Evolutionary conservation across 2,113 vertebrate genomes (phyloP).

Genomic region (Helogale parvula): DNA sequence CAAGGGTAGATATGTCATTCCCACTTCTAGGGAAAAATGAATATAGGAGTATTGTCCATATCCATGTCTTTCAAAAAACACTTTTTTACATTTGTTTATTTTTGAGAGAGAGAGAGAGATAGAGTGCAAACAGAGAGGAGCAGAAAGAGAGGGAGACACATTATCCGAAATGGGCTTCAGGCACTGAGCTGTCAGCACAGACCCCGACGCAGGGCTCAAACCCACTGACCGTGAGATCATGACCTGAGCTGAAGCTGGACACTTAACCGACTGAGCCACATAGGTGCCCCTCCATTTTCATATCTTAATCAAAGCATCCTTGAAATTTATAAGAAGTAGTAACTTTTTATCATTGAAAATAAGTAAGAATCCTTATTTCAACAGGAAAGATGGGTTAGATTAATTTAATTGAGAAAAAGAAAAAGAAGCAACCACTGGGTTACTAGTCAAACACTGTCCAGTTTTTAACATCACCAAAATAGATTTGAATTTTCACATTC

Average conservation of each 20-base stretch:
- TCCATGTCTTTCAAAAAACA: background rate
- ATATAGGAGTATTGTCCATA: background rate
- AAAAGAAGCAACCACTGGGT: background rate
- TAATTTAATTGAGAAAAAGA: background rate
- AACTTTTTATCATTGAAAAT: conserved; percentile 17
- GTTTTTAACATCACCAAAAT: background rate
- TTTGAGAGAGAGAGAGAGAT: too few relatives aligned
- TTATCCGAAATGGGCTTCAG: too few relatives aligned
- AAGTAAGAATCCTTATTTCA: background rate
- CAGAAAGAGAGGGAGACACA: too few relatives aligned
- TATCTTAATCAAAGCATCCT: background rate
- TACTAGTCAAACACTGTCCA: background rate
- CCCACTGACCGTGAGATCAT: too few relatives aligned
- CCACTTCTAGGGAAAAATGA: background rate
- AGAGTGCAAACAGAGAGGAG: too few relatives aligned
- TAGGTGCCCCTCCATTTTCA: too few relatives aligned
- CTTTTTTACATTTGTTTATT: too few relatives aligned
- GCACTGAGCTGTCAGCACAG: too few relatives aligned
- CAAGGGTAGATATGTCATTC: background rate
- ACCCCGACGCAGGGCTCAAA: too few relatives aligned
- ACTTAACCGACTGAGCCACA: too few relatives aligned
- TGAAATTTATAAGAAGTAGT: background rate
- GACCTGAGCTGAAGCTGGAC: too few relatives aligned
- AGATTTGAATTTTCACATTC: background rate
- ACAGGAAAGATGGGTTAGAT: background rate